phyloP scores from a whole-genome alignment of 2,797 vertebrate genomes.

The Parambassis ranga region DNA sequence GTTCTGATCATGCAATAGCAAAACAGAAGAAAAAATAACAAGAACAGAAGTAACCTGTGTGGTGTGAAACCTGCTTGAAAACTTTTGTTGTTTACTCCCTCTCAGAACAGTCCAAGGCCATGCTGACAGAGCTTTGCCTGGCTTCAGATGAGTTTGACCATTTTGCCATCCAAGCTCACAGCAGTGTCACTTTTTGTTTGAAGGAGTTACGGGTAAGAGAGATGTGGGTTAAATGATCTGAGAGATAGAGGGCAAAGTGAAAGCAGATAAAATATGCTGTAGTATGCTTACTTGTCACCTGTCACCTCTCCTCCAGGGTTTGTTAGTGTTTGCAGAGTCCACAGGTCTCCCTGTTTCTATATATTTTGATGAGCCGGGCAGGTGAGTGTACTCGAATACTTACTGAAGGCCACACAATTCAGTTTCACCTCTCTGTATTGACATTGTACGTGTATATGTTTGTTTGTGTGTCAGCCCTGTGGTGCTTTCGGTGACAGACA shows the following conservation, averaged over 20 bases:
- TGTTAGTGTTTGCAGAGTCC: conserved; percentile 89
- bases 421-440: not conserved
- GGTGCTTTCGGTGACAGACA: conserved; percentile 85
- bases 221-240: not conserved
- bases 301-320: conserved; percentile 72
- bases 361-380: conserved; percentile 87
- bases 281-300: not conserved
- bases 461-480: conserved; percentile 80
- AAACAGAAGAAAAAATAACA: not conserved
- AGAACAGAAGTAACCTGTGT: not conserved
- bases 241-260: not conserved
- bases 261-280: not conserved
- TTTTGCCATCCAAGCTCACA: conserved; percentile 73
- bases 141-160: conserved; percentile 89
- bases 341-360: conserved; percentile 86
- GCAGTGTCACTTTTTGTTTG: conserved; percentile 91
- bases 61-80: not conserved
- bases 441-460: conserved; percentile 1
- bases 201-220: conserved; percentile 91
- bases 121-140: conserved; percentile 91
- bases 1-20: not conserved
- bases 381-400: conserved; percentile 66
- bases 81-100: not conserved
- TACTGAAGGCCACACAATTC: not conserved
- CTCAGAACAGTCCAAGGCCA: conserved; percentile 78